Percentiles rank a stretch among this genome's conserved stretches.
phyloP scores from a whole-genome alignment of 2,888 invertebrate species.

The Conomelus anceps region DNA sequence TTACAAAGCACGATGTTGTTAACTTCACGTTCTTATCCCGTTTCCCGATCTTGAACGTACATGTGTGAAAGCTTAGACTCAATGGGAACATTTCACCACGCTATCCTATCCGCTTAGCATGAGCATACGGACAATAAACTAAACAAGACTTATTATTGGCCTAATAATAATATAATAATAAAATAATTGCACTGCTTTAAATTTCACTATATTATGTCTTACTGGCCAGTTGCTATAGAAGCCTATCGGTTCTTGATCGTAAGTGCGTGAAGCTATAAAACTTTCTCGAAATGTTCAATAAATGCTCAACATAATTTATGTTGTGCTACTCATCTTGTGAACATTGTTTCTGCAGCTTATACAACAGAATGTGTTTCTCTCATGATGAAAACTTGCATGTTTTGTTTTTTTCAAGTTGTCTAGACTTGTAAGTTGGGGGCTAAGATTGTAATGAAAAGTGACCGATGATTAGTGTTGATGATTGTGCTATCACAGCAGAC shows the following conservation, averaged over 20 bases:
- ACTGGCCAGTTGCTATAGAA: neutral
- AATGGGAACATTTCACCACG: neutral
- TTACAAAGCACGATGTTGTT: neutral
- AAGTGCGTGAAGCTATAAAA: neutral
- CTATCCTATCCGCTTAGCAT: neutral
- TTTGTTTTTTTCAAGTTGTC: neutral
- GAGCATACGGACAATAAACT: neutral
- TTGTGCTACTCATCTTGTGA: neutral
- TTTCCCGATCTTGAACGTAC: neutral
- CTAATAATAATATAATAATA: neutral
- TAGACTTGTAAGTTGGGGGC: neutral
- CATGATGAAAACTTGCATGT: neutral
- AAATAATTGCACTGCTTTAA: neutral
- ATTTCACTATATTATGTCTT: neutral
- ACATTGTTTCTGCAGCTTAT: neutral
- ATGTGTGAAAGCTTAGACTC: neutral
- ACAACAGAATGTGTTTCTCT: neutral
- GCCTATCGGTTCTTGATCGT: neutral
- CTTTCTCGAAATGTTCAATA: neutral
- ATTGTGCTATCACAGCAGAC: too few relatives aligned
- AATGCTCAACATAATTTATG: neutral
- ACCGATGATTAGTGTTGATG: neutral
- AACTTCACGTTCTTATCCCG: neutral
- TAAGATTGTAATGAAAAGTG: neutral
- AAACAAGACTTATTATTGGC: neutral